These are phyloP conservation scores for Recurvirostra avosetta DNA, from an alignment of 2,113 vertebrate species.

Conservation along the genomic window DNA sequence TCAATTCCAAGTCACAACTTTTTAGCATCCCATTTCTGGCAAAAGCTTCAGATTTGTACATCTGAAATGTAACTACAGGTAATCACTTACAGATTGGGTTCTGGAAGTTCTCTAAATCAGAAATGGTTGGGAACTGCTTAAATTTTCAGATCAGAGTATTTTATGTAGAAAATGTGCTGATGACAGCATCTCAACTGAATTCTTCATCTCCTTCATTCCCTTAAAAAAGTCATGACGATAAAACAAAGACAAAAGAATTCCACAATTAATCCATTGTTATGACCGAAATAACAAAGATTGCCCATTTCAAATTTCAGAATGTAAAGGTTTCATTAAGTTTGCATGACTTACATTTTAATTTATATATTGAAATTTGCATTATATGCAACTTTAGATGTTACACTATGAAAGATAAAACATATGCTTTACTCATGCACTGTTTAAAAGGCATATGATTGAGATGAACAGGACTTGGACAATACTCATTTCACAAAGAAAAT, in stretches of 20 bases:
- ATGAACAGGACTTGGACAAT: background rate
- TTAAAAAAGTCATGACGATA: background rate
- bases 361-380: background rate
- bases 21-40: background rate
- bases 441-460: background rate
- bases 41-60: background rate
- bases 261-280: background rate
- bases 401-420: background rate
- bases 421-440: background rate
- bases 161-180: background rate
- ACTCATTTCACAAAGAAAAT: background rate
- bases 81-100: background rate
- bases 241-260: background rate
- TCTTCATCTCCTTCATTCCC: background rate
- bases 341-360: background rate
- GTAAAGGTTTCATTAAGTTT: background rate
- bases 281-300: background rate
- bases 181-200: background rate
- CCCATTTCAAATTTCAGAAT: background rate
- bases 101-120: background rate
- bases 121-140: background rate
- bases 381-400: background rate
- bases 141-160: background rate
- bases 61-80: background rate
- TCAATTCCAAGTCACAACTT: background rate